Base-by-base conservation (phyloP, 2,888 invertebrate species). In the Ophion ellenae region DNA sequence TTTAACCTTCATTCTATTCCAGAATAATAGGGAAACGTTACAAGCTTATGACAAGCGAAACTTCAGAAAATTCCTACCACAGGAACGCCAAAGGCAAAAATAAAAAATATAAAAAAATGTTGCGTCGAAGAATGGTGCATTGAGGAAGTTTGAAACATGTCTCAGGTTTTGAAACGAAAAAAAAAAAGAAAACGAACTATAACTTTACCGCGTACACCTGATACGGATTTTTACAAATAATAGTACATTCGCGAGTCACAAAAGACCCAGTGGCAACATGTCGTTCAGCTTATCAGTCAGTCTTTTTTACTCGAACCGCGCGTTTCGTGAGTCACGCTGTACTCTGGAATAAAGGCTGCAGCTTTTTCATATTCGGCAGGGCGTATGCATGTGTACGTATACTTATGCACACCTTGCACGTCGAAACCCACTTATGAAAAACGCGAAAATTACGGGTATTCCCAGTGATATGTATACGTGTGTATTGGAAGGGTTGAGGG, bases 361-460 rank as follows among this genome's bases (percentile, higher is more conserved):
- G 67, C 63, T 47, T 70, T 70, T 78, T 61, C 28, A 76, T 45
- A 36, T 24, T 40, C 76, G 11, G 57, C 63, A 61, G 53, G 28
- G 79, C n/a, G 10, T 20, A 57, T 45, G 73, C 40, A 53, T n/a
- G 17, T 24, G 36, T 10, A 73, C 64, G 28, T 40, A 40, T 66
- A 36, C 47, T 47, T 20, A 70, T 61, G 36, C 45, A 67, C 69
- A 40, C 28, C 78, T 70, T 47, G 11, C 11, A 81, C 80, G 63
- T 66, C 66, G 11, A 57, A 83, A 71, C 80, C 79, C 80, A 81
- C 85, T 86, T 83, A 83, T 83, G 83, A 83, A 85, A 85, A 83
- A 86, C 80, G 85, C 67, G 82, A 84, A 85, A 85, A 86, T 86
- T 76, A 85, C 66, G 73, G 82, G 76, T 75, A 76, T 74, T 61